These are phyloP conservation scores for Drosophila trichaetosa DNA, from an alignment of 2,888 invertebrate species.

Conservation along the genomic window DNA sequence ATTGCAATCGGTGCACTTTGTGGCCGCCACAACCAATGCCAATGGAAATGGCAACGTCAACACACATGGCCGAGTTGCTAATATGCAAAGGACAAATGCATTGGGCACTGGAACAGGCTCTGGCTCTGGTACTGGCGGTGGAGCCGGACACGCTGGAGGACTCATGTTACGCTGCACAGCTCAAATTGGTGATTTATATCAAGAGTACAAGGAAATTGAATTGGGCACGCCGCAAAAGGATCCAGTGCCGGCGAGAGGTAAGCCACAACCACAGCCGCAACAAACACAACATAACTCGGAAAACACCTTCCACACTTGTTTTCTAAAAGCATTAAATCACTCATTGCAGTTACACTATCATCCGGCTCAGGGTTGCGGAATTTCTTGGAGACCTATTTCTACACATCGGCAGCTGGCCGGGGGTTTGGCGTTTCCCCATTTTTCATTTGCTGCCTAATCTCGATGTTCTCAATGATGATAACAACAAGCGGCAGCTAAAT, in stretches of 20 bases:
- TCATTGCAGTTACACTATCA: constrained; percentile 82
- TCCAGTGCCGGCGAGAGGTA: constrained; percentile 92
- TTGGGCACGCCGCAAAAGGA: constrained; percentile 89
- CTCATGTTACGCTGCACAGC: constrained; percentile 90
- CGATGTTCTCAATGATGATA: constrained; percentile 40
- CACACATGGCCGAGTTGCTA: constrained; percentile 44
- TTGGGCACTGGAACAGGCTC: constrained; percentile 36
- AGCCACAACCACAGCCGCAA: constrained; percentile 64
- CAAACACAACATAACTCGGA: constrained; percentile 18
- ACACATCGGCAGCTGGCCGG: constrained; percentile 62
- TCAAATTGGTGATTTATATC: constrained; percentile 89
- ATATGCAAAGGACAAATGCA: constrained; percentile 67
- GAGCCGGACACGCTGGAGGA: constrained; percentile 82
- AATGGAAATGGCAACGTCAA: constrained; percentile 45
- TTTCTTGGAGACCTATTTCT: constrained; percentile 83
- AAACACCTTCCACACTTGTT: constrained; percentile 36
- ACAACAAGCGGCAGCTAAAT: constrained; percentile 57
- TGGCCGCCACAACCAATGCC: constrained; percentile 49
- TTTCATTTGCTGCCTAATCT: constrained; percentile 37
- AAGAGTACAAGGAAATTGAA: constrained; percentile 89
- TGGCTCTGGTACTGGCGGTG: constrained; percentile 33
- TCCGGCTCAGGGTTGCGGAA: constrained; percentile 80
- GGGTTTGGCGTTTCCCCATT: constrained; percentile 3
- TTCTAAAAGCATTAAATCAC: constrained; percentile 37
- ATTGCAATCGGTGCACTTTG: constrained; percentile 84